A percentile compares a stretch with the other conserved stretches of the same genome.
These are phyloP conservation scores for Psilopogon haemacephalus DNA, from an alignment of 2,113 vertebrate species.

Conservation along the genomic window DNA sequence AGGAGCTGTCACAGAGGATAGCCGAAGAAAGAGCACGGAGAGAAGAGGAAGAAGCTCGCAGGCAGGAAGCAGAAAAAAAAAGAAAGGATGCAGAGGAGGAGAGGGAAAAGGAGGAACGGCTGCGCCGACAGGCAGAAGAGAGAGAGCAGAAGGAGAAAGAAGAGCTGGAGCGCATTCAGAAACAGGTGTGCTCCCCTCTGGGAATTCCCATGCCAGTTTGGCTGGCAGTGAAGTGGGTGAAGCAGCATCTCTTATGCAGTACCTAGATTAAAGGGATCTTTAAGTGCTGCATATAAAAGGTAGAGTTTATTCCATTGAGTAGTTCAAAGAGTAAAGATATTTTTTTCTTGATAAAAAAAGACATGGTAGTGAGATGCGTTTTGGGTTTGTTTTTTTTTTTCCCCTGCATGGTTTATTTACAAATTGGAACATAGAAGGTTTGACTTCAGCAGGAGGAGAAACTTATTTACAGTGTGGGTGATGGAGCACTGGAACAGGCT, in stretches of 20 bases:
- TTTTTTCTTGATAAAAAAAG: background rate
- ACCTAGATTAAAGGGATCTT: background rate
- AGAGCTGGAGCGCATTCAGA: slow-evolving; percentile 82
- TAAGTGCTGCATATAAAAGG: background rate
- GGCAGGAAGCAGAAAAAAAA: slow-evolving; percentile 78
- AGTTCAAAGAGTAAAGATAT: background rate
- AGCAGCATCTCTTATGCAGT: background rate
- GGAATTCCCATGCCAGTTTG: background rate
- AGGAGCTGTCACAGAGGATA: slow-evolving; percentile 86
- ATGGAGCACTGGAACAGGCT: too few relatives aligned
- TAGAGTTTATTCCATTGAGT: background rate
- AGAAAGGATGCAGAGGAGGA: slow-evolving; percentile 77
- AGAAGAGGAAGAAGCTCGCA: slow-evolving; percentile 85
- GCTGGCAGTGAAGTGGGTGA: background rate
- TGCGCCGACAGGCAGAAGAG: slow-evolving; percentile 70
- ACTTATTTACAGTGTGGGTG: too few relatives aligned
- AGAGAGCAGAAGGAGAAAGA: slow-evolving; percentile 80
- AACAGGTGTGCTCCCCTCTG: slow-evolving; percentile 76
- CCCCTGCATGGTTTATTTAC: background rate
- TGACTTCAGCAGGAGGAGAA: too few relatives aligned
- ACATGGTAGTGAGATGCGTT: background rate
- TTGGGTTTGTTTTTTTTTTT: fast-evolving
- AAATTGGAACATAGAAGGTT: too few relatives aligned
- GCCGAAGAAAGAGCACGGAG: slow-evolving; percentile 84
- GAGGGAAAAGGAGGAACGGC: slow-evolving; percentile 70